These are phyloP conservation scores for Coleophora deauratella DNA, from an alignment of 2,888 invertebrate genomes.

Conservation along the genomic window DNA sequence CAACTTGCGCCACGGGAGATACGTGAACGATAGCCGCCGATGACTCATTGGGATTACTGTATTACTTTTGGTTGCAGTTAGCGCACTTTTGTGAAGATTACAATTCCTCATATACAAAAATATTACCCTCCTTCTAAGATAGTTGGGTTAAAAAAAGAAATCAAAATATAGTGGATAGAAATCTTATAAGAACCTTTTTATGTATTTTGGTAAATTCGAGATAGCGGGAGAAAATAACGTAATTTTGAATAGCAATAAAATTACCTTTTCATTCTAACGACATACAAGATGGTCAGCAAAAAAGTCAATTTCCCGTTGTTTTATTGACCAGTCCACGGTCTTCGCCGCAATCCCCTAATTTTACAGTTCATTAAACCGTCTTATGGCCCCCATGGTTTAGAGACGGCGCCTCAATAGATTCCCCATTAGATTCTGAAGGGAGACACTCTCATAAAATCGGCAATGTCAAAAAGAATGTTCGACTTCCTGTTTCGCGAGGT, in stretches of 20 bases:
- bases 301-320: conserved; percentile 5
- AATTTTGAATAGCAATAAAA: too few relatives aligned
- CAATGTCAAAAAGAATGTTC: conserved; percentile 30
- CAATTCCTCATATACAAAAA: too few relatives aligned
- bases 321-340: conserved; percentile 30
- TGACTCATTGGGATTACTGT: conserved; percentile 15
- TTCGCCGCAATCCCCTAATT: conserved; percentile 59
- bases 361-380: conserved; percentile 66
- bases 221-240: too few relatives aligned
- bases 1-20: conserved; percentile 26
- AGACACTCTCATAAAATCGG: conserved; percentile 35
- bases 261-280: too few relatives aligned
- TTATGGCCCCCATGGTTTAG: conserved; percentile 30
- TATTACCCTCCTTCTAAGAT: too few relatives aligned
- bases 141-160: too few relatives aligned
- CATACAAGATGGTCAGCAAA: not conserved
- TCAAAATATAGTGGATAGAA: too few relatives aligned
- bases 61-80: too few relatives aligned
- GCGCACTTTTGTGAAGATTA: too few relatives aligned
- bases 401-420: conserved; percentile 62
- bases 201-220: too few relatives aligned
- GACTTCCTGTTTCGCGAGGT: too few relatives aligned
- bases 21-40: conserved; percentile 7
- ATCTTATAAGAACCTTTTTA: too few relatives aligned
- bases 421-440: conserved; percentile 51